Evolutionary conservation across 2,797 vertebrate species (phyloP).

Genomic region (Phataginus tricuspis): DNA sequence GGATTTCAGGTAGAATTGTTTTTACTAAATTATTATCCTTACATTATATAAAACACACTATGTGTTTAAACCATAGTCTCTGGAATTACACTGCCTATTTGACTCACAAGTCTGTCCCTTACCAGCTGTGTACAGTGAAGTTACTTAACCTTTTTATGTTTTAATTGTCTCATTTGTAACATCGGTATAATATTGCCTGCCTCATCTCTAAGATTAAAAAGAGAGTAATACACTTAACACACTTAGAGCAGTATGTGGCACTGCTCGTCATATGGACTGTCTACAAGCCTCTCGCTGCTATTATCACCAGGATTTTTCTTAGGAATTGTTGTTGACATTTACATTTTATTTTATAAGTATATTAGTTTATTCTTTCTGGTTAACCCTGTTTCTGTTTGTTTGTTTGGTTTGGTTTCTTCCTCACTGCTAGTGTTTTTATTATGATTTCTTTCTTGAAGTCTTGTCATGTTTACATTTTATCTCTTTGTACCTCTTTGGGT

Average conservation of each 20-base stretch:
- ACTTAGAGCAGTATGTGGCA: not conserved
- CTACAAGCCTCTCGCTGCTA: not conserved
- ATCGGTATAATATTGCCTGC: not conserved
- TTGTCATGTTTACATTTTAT: not conserved
- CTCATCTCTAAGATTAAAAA: not conserved
- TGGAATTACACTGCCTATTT: not conserved
- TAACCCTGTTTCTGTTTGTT: not conserved
- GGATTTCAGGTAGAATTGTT: not conserved
- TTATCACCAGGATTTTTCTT: not conserved
- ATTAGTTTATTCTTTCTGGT: not conserved
- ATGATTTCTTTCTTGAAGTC: not conserved
- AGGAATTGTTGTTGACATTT: not conserved
- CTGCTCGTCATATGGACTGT: not conserved
- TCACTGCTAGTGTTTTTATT: not conserved
- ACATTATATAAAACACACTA: not conserved
- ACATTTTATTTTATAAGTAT: not conserved
- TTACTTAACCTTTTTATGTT: not conserved
- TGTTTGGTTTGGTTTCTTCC: not conserved
- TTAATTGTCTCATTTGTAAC: not conserved
- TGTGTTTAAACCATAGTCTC: not conserved
- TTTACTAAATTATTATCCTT: not conserved
- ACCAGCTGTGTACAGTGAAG: not conserved
- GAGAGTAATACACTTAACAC: not conserved
- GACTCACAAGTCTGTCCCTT: not conserved
- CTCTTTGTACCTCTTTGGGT: not conserved